Evolutionary conservation across 2,113 vertebrate species (phyloP), one percentile per base, ranked within the genome.

Genomic region (Nettapus auritus): DNA sequence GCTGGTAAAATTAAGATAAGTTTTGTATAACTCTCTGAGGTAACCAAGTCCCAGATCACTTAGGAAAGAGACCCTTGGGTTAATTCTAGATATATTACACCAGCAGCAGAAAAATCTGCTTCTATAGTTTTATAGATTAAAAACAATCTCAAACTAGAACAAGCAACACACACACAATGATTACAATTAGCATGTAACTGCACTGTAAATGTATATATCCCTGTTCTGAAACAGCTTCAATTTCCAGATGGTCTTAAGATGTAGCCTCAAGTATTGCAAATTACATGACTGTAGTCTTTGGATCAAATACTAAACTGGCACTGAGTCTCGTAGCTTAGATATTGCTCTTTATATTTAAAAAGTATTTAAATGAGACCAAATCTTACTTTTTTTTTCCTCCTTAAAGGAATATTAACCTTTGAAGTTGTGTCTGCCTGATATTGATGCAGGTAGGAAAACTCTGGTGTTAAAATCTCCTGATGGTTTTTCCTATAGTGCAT

Each of bases 171-270:
- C 34, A 82, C 18, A 69, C 28, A 76, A 57, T 83, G 46, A 60
- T 68, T 92, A 90, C 33, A 77, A 63, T 95, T 90, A 88, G 46
- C 31, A 83, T 34, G 33, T 86, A 95, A 86, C 64, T 42, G 28
- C 31, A 10, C 17, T 33, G 64, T 12, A 78, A 86, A 88, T 77
- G 26, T 82, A n/a, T 22, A 73, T 93, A 90, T 42, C 9, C 33
- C 50, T 74, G 52, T 50, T 57, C 56, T 67, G 55, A 96, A 91
- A 73, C 55, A 79, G 25, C 10, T 94, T 86, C 63, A 74, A 3
- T 90, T 94, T 97, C 79, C 82, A 90, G 79, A 92, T 88, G 68
- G 55, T 83, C 46, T 83, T 88, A 93, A 94, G 75, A 79, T 34
- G 17, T 91, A 94, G 74, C 63, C 75, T 93, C 1, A 0, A 86